Conservation (phyloP, 2,797 vertebrate species). For the Microctenopoma steveboyesi region DNA sequence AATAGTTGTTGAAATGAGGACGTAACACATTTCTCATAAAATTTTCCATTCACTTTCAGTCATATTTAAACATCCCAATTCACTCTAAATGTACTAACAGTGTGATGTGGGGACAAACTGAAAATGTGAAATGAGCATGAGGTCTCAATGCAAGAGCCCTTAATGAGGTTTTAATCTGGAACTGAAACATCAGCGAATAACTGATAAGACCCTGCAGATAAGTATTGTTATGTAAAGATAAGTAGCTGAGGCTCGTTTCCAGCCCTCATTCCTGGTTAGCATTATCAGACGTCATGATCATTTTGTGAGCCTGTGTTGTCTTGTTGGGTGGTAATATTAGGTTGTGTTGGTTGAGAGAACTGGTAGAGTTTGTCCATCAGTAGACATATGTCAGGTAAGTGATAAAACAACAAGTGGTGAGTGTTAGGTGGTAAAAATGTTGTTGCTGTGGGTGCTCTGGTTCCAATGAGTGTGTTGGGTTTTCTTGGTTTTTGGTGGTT, state of each 20-base stretch:
- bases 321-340: background rate
- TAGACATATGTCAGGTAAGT: slow-evolving; percentile 1
- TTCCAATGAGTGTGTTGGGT: slow-evolving; percentile 7
- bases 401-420: background rate
- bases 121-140: slow-evolving; percentile 44
- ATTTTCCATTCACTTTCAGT: slow-evolving; percentile 34
- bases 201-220: background rate
- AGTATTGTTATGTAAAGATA: background rate
- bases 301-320: slow-evolving; percentile 28
- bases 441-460: background rate
- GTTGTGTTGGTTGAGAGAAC: background rate
- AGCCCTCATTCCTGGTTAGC: background rate
- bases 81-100: slow-evolving; percentile 35
- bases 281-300: slow-evolving; percentile 45
- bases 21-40: slow-evolving; percentile 28
- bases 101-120: slow-evolving; percentile 25
- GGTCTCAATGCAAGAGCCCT: background rate
- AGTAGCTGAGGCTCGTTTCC: background rate
- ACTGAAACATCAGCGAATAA: background rate
- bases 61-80: slow-evolving; percentile 5
- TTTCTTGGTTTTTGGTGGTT: slow-evolving; percentile 28
- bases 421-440: background rate
- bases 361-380: background rate
- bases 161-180: background rate
- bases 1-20: slow-evolving; percentile 4